phyloP scores from a whole-genome alignment of 2,113 vertebrate genomes.

The Vidua macroura region DNA sequence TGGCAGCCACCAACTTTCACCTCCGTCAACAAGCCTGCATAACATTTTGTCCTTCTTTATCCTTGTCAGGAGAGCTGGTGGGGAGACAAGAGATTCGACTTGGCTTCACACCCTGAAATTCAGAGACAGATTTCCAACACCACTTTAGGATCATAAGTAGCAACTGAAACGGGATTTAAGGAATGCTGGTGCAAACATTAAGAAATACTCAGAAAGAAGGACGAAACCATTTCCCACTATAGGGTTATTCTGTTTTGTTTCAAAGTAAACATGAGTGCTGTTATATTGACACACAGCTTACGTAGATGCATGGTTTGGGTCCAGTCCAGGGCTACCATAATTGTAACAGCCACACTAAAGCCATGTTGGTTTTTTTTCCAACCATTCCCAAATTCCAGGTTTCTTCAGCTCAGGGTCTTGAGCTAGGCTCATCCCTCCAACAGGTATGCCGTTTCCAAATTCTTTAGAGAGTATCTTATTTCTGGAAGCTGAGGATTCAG shows the following conservation, averaged over 20 bases:
- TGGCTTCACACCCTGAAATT: constrained; percentile 41
- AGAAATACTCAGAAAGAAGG: neutral
- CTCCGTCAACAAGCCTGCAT: constrained; percentile 65
- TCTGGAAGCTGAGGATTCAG: constrained; percentile 14
- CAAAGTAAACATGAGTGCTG: neutral
- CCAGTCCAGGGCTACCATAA: neutral
- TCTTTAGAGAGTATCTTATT: neutral
- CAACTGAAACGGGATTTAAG: neutral
- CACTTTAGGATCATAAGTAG: constrained; percentile 7
- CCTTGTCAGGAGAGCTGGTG: constrained; percentile 29
- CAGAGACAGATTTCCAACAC: constrained; percentile 18
- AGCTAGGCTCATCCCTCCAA: neutral
- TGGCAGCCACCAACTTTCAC: constrained; percentile 68
- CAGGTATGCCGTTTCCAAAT: neutral
- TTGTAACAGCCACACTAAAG: neutral
- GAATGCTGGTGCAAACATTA: neutral
- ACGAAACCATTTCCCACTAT: neutral
- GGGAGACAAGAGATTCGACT: neutral
- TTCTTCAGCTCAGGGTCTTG: neutral
- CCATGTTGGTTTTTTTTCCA: neutral
- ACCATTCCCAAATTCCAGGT: neutral
- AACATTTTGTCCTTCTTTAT: constrained; percentile 57
- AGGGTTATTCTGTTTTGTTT: neutral
- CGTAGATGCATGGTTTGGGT: neutral
- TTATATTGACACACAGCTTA: neutral